Percentiles rank a stretch among this genome's conserved stretches.
These are phyloP conservation scores for Poliocrania exsul DNA, from an alignment of 2,797 vertebrate genomes.

Conservation along the genomic window DNA sequence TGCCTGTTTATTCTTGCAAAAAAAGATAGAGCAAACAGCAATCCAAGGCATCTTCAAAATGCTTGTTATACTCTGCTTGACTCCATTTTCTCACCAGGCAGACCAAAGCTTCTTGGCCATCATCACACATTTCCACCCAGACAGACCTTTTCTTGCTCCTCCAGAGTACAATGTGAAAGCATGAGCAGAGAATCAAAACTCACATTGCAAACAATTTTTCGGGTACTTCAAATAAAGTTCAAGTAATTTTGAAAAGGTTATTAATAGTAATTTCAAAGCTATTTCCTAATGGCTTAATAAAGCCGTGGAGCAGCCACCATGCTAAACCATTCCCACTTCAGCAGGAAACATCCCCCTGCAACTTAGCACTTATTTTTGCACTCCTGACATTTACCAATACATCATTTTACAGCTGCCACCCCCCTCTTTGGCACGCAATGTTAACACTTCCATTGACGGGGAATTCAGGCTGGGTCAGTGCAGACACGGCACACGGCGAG, in stretches of 20 bases:
- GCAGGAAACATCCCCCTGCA: neutral
- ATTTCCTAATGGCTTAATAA: neutral
- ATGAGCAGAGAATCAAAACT: neutral
- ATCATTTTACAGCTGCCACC: neutral
- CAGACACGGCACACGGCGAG: neutral
- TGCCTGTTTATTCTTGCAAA: slow-evolving; percentile 55
- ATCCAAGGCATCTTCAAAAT: slow-evolving; percentile 5
- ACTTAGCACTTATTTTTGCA: neutral
- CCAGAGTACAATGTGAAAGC: neutral
- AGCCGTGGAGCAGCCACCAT: neutral
- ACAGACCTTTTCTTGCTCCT: neutral
- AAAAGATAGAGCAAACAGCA: slow-evolving; percentile 11
- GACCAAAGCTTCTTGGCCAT: neutral
- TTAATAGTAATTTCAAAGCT: neutral
- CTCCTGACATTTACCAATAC: neutral
- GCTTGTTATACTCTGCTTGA: neutral
- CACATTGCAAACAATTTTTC: neutral
- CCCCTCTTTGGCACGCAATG: neutral
- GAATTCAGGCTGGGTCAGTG: neutral
- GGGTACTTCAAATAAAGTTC: neutral
- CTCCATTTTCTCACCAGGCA: neutral
- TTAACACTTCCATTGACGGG: neutral
- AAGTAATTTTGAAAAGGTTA: neutral
- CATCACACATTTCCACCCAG: neutral
- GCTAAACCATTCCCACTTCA: neutral